A percentile compares a stretch with the other conserved stretches of the same genome.
These are phyloP conservation scores for Nyleta sp. DNA, from an alignment of 2,888 invertebrate genomes.

Conservation along the genomic window DNA sequence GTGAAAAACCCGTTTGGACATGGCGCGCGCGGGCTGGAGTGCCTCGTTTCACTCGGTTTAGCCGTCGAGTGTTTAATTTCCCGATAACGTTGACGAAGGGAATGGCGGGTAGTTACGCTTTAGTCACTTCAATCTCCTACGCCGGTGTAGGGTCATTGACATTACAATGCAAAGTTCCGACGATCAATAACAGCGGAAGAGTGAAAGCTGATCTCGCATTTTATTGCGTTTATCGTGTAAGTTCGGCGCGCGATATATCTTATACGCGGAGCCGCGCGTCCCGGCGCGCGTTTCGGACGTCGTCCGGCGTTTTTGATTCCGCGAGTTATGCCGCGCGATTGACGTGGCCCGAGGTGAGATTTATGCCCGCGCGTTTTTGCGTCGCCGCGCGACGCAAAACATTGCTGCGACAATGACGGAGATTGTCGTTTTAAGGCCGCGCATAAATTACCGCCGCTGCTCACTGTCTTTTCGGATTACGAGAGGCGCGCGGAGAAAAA, in stretches of 20 bases:
- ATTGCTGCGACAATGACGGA: too few species aligned
- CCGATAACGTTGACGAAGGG: constrained; percentile 75
- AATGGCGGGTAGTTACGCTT: constrained; percentile 64
- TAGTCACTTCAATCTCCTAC: constrained; percentile 61
- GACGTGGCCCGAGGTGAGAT: too few species aligned
- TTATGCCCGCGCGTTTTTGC: too few species aligned
- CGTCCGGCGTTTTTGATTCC: too few species aligned
- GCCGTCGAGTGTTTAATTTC: constrained; percentile 70
- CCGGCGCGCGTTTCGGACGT: too few species aligned
- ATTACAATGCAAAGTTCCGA: constrained; percentile 51
- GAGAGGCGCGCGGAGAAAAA: too few species aligned
- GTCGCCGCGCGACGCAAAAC: too few species aligned
- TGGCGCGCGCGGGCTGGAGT: constrained; percentile 52
- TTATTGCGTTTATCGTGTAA: constrained; percentile 38
- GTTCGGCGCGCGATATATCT: not conserved
- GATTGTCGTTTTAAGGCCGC: too few species aligned
- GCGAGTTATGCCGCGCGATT: too few species aligned
- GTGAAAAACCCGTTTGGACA: constrained; percentile 66
- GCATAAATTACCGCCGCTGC: too few species aligned
- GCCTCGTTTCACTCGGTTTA: constrained; percentile 59
- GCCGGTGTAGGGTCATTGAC: constrained; percentile 53
- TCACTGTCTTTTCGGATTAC: too few species aligned
- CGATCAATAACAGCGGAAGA: constrained; percentile 54
- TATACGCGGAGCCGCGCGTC: constrained; percentile 1
- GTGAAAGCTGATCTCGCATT: constrained; percentile 41